Evolutionary conservation across 2,113 vertebrate species (phyloP).

Genomic region (Hydrolagus affinis): DNA sequence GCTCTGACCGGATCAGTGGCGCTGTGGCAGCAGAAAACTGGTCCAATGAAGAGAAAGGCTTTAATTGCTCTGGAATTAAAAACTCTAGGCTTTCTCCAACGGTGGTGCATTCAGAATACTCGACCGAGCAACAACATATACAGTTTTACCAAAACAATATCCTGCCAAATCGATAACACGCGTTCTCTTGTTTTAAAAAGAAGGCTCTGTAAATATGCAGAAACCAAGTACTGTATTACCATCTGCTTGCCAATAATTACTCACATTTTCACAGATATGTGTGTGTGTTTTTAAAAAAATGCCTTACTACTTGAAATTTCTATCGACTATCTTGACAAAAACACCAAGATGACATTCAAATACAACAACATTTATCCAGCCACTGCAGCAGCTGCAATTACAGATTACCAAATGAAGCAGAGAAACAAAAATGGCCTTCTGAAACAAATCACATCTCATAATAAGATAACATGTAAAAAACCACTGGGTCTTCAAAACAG

Average conservation of each 20-base stretch:
- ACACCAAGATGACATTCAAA: not conserved
- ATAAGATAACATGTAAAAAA: not conserved
- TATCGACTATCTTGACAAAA: not conserved
- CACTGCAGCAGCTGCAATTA: not conserved
- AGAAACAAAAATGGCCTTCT: not conserved
- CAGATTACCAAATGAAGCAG: not conserved
- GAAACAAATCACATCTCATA: not conserved
- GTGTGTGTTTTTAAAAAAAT: not conserved
- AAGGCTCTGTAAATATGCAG: not conserved
- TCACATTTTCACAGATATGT: not conserved
- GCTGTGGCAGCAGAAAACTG: too few relatives aligned
- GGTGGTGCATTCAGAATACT: not conserved
- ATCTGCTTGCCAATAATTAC: not conserved
- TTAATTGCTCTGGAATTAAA: conserved; percentile 19
- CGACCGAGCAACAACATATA: not conserved
- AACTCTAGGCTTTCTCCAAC: not conserved
- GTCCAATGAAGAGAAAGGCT: not conserved
- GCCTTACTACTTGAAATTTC: not conserved
- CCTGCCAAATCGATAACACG: not conserved
- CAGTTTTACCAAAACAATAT: not conserved
- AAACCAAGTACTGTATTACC: not conserved
- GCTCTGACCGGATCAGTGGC: too few relatives aligned
- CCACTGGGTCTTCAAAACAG: too few relatives aligned
- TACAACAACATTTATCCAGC: not conserved
- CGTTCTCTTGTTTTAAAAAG: not conserved